phyloP scores from a whole-genome alignment of 2,888 invertebrate genomes.

The Drosophila diplacantha region DNA sequence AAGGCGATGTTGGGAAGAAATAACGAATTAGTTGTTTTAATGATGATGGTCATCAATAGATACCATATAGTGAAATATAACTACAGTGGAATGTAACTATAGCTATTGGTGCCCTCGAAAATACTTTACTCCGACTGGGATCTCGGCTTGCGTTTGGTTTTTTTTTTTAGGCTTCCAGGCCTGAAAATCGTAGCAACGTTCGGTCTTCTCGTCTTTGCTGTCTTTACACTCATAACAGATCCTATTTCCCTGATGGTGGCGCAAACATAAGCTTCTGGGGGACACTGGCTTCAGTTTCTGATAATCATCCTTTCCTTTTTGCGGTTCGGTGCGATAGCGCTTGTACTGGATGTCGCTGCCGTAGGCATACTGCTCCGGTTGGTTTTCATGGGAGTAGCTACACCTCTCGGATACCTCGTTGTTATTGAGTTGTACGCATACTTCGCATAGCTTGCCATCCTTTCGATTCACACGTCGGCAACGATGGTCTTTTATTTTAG shows the following conservation, averaged over 20 bases:
- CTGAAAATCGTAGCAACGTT: conserved; percentile 61
- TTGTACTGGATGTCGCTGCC: conserved; percentile 80
- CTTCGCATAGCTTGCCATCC: conserved; percentile 80
- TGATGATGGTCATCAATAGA: neutral
- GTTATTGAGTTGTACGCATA: conserved; percentile 86
- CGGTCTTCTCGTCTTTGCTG: conserved; percentile 48
- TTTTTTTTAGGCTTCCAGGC: conserved; percentile 5
- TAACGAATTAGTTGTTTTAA: neutral
- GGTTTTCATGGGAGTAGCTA: conserved; percentile 86
- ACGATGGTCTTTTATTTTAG: conserved; percentile 42
- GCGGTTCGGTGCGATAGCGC: conserved; percentile 50
- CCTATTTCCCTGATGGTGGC: conserved; percentile 42
- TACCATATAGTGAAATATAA: neutral
- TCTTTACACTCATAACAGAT: conserved; percentile 72
- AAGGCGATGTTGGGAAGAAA: conserved; percentile 1
- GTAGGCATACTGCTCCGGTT: conserved; percentile 84
- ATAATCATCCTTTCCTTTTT: neutral
- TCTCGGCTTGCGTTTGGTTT: conserved; percentile 12
- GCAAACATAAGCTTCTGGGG: conserved; percentile 57
- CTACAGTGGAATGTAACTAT: no score
- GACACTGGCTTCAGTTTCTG: neutral
- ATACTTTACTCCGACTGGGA: conserved; percentile 58
- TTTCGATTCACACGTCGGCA: conserved; percentile 83
- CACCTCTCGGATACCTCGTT: conserved; percentile 89
- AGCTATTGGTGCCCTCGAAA: conserved; percentile 47